phyloP scores from a whole-genome alignment of 2,113 vertebrate species.

The Etheostoma cragini region DNA sequence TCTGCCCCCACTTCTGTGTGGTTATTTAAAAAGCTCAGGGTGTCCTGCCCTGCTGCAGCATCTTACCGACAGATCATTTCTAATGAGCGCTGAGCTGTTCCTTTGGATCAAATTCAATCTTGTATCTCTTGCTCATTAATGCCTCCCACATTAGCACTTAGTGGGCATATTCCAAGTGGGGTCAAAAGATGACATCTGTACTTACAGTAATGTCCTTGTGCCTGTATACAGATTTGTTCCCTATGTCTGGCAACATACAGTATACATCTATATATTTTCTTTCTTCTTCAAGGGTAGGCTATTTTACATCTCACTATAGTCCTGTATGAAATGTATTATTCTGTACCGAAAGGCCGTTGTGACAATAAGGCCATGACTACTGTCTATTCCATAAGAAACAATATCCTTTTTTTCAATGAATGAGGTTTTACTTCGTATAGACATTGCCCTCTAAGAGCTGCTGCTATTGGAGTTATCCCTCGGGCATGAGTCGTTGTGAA shows the following conservation, averaged over 20 bases:
- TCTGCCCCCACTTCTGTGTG: not conserved
- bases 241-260: not conserved
- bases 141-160: conserved; percentile 75
- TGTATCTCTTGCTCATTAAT: conserved; percentile 72
- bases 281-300: not conserved
- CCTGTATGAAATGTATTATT: not conserved
- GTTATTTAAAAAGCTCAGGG: conserved; percentile 21
- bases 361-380: not conserved
- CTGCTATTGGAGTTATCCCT: too few relatives aligned
- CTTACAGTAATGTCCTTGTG: conserved; percentile 42
- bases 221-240: conserved; percentile 24
- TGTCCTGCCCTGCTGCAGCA: conserved; percentile 32
- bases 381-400: conserved; percentile 5
- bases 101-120: conserved; percentile 66
- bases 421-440: too few relatives aligned
- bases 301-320: not conserved
- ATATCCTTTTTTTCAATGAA: conserved; percentile 11
- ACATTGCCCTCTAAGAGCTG: too few relatives aligned
- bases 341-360: not conserved
- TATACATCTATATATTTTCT: not conserved
- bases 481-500: too few relatives aligned
- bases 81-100: conserved; percentile 56
- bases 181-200: conserved; percentile 69
- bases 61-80: conserved; percentile 32
- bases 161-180: conserved; percentile 63